phyloP scores from a whole-genome alignment of 2,888 invertebrate species.

The Archips xylosteana region DNA sequence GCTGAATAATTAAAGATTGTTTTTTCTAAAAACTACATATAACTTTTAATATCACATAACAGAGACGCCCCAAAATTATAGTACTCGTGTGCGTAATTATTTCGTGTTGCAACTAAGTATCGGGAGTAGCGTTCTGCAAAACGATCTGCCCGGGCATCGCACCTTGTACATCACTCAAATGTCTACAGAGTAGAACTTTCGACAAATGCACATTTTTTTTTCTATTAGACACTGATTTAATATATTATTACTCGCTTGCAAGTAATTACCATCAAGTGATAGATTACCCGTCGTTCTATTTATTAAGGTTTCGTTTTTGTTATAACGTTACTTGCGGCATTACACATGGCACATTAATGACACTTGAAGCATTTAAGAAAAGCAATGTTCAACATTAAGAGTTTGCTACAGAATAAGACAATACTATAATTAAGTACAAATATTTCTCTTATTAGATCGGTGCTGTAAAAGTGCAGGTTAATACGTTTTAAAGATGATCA shows the following conservation, averaged over 20 bases:
- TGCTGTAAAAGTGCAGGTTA: slow-evolving; percentile 51
- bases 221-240: slow-evolving; percentile 29
- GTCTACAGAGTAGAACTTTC: slow-evolving; percentile 32
- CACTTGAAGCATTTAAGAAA: slow-evolving; percentile 47
- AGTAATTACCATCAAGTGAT: slow-evolving; percentile 5
- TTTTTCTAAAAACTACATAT: neutral
- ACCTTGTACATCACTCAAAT: neutral
- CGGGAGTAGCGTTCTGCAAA: neutral
- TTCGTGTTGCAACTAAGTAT: neutral
- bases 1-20: neutral
- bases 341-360: slow-evolving; percentile 51
- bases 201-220: slow-evolving; percentile 22
- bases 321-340: slow-evolving; percentile 22
- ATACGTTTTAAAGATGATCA: slow-evolving; percentile 44
- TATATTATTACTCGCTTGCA: slow-evolving; percentile 22
- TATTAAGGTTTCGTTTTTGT: slow-evolving; percentile 19
- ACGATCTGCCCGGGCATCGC: neutral
- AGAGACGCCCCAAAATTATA: slow-evolving; percentile 5
- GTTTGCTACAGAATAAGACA: slow-evolving; percentile 50
- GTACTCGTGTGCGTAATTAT: neutral
- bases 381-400: slow-evolving; percentile 43
- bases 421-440: slow-evolving; percentile 49
- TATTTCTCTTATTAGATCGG: slow-evolving; percentile 47
- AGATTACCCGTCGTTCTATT: slow-evolving; percentile 17
- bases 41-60: slow-evolving; percentile 26